phyloP scores from a whole-genome alignment of 1,140 invertebrate species.

The Polypedilum pembai region DNA sequence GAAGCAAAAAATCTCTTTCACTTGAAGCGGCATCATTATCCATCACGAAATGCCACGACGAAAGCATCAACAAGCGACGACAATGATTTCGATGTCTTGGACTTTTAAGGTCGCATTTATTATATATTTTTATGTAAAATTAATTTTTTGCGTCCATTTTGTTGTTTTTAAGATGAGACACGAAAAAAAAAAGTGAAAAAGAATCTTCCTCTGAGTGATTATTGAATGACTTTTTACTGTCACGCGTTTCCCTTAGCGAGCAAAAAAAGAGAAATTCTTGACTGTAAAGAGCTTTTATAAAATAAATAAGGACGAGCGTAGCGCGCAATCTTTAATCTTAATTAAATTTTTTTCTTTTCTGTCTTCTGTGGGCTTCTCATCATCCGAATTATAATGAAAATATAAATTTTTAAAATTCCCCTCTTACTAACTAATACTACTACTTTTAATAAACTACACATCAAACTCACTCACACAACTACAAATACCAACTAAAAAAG shows the following conservation, averaged over 20 bases:
- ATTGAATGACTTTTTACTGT: too few relatives aligned
- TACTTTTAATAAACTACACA: slow-evolving; percentile 1
- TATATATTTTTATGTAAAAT: background rate
- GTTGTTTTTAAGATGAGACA: too few relatives aligned
- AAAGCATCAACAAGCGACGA: slow-evolving; percentile 15
- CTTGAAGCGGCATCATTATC: slow-evolving; percentile 14
- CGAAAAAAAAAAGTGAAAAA: too few relatives aligned
- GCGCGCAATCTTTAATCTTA: slow-evolving; percentile 22
- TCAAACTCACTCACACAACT: background rate
- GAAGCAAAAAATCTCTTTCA: slow-evolving; percentile 16
- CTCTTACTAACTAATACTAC: background rate
- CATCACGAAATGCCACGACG: background rate
- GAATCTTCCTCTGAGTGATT: too few relatives aligned
- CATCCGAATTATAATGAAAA: background rate
- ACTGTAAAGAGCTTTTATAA: too few relatives aligned
- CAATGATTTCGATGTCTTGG: slow-evolving; percentile 26
- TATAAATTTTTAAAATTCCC: slow-evolving; percentile 1
- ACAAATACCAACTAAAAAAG: background rate
- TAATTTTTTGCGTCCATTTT: background rate
- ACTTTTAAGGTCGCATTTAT: background rate
- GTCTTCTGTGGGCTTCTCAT: slow-evolving; percentile 10
- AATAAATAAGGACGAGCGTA: background rate
- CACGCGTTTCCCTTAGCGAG: too few relatives aligned
- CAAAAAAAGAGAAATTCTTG: too few relatives aligned
- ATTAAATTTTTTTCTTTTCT: slow-evolving; percentile 20